Base-by-base conservation (phyloP, 2,797 vertebrate genomes). In the Orestias chungarensis region DNA sequence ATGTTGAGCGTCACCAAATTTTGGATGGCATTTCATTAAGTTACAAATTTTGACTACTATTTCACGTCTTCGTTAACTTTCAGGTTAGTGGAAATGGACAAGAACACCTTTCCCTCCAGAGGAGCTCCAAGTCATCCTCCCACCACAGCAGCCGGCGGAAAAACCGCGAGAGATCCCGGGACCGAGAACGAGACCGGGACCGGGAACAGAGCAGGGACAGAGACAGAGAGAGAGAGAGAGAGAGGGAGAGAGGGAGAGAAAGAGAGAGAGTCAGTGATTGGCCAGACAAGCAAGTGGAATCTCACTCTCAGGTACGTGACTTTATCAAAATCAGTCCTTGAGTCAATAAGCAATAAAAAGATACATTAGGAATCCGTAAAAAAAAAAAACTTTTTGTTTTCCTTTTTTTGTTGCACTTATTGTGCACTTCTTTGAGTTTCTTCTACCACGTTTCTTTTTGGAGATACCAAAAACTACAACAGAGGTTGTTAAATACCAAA, bases 141-240 rank as follows among this genome's bases (percentile, higher is more conserved):
- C 97, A 97, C 86, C 95, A 98, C 76, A 93, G 95, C 93, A 96
- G 95, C 93, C 95, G 96, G 31, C 95, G 96, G 83, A 98, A 98
- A 93, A 98, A 97, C 79, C 97, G 97, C 59, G 97, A 97, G 79
- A 93, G 96, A 29, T 97, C 98, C 35, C 73, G 94, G 27, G 94
- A 95, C 83, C 62, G 92, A 20, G 92, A n/a, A n/a, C n/a, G n/a
- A n/a, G 50, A 94, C 10, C 79, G 91, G 3, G 93, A 94, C 0
- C 80, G 85, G 54, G 86, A 88, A 27, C 91, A 87, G 47, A 90
- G 91, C 66, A 75, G 93, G 2, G 93, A 94, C 49, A 72, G 93
- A 3, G 94, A 95, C 3, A 7, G 94, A 0, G 94, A 95, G 0
- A 62, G 94, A 2, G 94, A 95, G 4, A 42, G 93, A 4, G 93